Conservation (phyloP, 2,113 vertebrate genomes). For the Fukomys damarensis region DNA sequence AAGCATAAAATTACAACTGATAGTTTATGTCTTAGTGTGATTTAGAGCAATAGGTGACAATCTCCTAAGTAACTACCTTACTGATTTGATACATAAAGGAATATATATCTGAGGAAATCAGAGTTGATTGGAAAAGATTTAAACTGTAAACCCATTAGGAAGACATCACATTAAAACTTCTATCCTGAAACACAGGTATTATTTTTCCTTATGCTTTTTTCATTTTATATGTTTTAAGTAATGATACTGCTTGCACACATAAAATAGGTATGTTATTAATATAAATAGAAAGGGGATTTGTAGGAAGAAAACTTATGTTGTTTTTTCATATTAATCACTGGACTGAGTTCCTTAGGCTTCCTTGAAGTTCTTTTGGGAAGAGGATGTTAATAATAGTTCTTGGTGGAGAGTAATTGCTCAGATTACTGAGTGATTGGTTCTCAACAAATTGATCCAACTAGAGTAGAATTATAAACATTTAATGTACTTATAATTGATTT, state of each 20-base stretch:
- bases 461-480: neutral
- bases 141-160: neutral
- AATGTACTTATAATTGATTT: neutral
- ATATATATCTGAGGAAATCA: neutral
- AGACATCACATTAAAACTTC: neutral
- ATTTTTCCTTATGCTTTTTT: neutral
- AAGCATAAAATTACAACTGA: neutral
- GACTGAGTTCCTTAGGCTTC: neutral
- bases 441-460: neutral
- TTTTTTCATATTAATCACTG: neutral
- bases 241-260: neutral
- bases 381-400: neutral
- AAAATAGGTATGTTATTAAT: neutral
- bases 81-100: neutral
- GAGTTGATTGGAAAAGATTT: neutral
- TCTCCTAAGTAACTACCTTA: neutral
- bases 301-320: neutral
- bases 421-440: neutral
- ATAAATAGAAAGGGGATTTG: neutral
- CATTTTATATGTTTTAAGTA: neutral
- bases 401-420: neutral
- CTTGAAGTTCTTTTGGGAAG: neutral
- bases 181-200: neutral
- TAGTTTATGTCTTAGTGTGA: neutral
- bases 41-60: neutral